These are phyloP conservation scores for Gallinago undulata DNA, from an alignment of 2,113 vertebrate species.

Conservation along the genomic window DNA sequence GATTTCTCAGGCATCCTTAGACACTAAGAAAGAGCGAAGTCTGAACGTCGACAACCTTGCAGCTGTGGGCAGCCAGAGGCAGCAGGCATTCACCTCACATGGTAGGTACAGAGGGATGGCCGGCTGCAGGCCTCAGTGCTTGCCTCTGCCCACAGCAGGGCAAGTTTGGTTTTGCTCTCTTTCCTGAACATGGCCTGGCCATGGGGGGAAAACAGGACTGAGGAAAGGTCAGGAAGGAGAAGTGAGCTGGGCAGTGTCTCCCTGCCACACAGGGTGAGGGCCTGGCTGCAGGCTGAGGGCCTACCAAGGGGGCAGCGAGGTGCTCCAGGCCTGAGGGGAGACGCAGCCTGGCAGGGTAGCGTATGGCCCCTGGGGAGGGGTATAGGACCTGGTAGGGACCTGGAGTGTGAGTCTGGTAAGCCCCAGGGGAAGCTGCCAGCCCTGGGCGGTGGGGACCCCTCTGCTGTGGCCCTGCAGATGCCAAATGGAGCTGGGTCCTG, in stretches of 20 bases:
- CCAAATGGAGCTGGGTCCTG: accelerated
- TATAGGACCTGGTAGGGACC: not conserved
- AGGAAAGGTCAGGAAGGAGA: not conserved
- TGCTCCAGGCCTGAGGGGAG: not conserved
- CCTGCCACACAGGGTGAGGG: accelerated
- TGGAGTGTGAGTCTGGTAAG: accelerated
- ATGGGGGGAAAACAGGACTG: not conserved
- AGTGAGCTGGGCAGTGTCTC: not conserved
- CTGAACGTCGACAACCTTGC: not conserved
- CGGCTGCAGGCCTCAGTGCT: not conserved
- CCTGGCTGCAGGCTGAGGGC: not conserved
- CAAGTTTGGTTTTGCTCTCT: not conserved
- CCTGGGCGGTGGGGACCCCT: accelerated
- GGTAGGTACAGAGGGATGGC: not conserved
- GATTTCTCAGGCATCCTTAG: not conserved
- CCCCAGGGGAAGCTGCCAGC: not conserved
- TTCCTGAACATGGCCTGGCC: not conserved
- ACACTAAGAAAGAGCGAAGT: not conserved
- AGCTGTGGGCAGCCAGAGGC: not conserved
- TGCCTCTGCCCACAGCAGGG: accelerated
- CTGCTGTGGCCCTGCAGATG: accelerated
- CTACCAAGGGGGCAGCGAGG: no score
- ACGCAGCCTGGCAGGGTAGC: accelerated
- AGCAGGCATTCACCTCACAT: not conserved
- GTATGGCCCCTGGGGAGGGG: no score